Base-by-base conservation (phyloP, 2,113 vertebrate species). In the Neotragus pygmaeus region DNA sequence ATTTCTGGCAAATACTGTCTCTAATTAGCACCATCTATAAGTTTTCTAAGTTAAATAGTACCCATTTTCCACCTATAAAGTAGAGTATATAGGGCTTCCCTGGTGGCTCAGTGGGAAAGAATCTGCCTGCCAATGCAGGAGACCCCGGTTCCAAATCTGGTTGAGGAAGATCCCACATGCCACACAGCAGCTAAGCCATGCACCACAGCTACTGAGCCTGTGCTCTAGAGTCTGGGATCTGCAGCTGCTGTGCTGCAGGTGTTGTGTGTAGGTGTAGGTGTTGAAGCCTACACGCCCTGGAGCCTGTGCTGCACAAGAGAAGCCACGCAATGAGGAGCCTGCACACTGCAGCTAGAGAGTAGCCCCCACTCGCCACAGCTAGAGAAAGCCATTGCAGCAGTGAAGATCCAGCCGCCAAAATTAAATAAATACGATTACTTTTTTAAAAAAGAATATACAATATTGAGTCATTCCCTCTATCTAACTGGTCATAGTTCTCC, bases 11-110 rank as follows among this genome's bases (percentile, higher is more conserved):
- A 58, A 60, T 82, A 7, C 45, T 91, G 33, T 91, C 82, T 94
- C 25, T 95, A 91, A 53, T 85, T 91, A 51, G 33, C 28, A 90
- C 51, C 33, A 36, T 60, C 51, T 90, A 0, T 89, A 95, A 87
- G 28, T 97, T 88, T 91, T 93, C 45, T 82, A 86, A 91, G 45
- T 75, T 77, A 70, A 16, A 15, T 84, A 92, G 53, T 94, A 94
- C 15, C 49, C 15, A 49, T 96, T 97, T 94, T 70, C 28, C 43
- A 85, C 17, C 33, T 75, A 85, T 90, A 91, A 90, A 92, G 49
- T 95, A 47, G 7, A 85, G 2, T 78, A 90, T 90, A 53, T 2
- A n/a, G 39, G 13, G 73, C 25, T 77, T 77, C 25, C 25, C 43
- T 77, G 43, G 73, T 77, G 73, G 73, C 73, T 45, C 73, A 77